Conservation (phyloP, 2,888 invertebrate species). For the Tinea semifulvella region DNA sequence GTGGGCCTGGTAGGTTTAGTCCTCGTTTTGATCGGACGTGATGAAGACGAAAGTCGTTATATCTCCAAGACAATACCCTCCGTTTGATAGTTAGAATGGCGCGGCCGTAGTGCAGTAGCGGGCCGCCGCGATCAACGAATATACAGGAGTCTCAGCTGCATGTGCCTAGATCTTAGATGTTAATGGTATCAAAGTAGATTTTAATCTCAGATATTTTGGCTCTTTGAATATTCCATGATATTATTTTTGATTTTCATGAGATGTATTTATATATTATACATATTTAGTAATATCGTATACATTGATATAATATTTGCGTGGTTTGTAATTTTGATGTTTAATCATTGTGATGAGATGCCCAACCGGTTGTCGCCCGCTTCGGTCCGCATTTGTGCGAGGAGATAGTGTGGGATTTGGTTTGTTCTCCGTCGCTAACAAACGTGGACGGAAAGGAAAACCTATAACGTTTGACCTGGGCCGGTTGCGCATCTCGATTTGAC, state of each 20-base stretch:
- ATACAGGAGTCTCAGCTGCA: constrained; percentile 68
- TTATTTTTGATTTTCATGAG: constrained; percentile 63
- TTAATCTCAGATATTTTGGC: constrained; percentile 64
- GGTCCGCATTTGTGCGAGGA: constrained; percentile 25
- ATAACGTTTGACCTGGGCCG: constrained; percentile 32
- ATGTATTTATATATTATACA: constrained; percentile 67
- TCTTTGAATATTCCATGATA: constrained; percentile 68
- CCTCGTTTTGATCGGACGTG: constrained; percentile 35
- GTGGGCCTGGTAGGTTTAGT: constrained; percentile 22
- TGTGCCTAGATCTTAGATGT: constrained; percentile 69
- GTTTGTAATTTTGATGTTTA: constrained; percentile 62
- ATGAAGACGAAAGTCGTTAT: constrained; percentile 51
- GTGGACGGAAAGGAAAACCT: background rate
- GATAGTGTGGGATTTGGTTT: constrained; percentile 30
- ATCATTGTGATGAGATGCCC: constrained; percentile 60
- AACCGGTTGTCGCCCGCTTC: constrained; percentile 34
- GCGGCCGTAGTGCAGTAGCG: constrained; percentile 50
- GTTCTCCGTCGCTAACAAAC: background rate
- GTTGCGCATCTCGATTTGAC: constrained; percentile 63
- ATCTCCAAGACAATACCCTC: constrained; percentile 67
- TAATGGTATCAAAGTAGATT: constrained; percentile 66
- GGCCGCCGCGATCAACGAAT: constrained; percentile 37
- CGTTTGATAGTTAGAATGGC: constrained; percentile 59
- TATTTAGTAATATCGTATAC: constrained; percentile 64
- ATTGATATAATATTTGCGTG: constrained; percentile 62